Evolutionary conservation across 92 coral and sea anemone genomes (phyloP), one percentile per base, ranked within the genome.

Genomic region (Epizoanthus scotinus): DNA sequence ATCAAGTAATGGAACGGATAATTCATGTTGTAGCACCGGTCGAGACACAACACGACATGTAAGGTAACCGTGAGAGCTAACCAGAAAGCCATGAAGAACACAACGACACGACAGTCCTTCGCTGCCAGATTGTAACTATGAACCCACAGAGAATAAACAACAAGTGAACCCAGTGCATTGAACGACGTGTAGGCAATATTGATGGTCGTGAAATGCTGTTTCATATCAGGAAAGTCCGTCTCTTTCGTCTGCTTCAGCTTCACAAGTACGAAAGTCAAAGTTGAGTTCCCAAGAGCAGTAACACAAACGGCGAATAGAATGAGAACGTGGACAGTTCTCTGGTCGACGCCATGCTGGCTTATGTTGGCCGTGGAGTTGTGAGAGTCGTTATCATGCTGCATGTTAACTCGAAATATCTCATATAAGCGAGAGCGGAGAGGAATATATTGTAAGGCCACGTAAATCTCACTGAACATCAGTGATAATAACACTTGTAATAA

Each of bases 171-270:
- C 26, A 73, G 3, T 4, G 59, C 66, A 28, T 73, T 73, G 24
- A 73, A 29, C 79, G 22, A 20, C 10, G 79, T 38, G 24, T 73
- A 73, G 19, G 19, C 79, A 4, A 57, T 74, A 1, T 38, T n/a
- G 27, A 74, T 19, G 34, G 47, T 27, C 52, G 40, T 34, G 62
- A 56, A 74, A 12, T 74, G 79, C 55, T 74, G 67, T 34, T 57
- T 74, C 79, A 74, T 74, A 8, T 74, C 79, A 24, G 79, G 79
- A 36, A 74, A 74, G 66, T 74, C 79, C 1, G 42, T 7, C 14
- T 74, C 79, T 74, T 74, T 74, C 10, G 79, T 57, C 40, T 74
- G 61, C 28, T 74, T 74, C 50, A 74, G 66, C 59, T 74, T 74
- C 5, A 74, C 24, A 12, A 56, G 52, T 12, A 74, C 79, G 36